These are phyloP conservation scores for Periparus ater DNA, from an alignment of 2,797 vertebrate species.

Conservation along the genomic window DNA sequence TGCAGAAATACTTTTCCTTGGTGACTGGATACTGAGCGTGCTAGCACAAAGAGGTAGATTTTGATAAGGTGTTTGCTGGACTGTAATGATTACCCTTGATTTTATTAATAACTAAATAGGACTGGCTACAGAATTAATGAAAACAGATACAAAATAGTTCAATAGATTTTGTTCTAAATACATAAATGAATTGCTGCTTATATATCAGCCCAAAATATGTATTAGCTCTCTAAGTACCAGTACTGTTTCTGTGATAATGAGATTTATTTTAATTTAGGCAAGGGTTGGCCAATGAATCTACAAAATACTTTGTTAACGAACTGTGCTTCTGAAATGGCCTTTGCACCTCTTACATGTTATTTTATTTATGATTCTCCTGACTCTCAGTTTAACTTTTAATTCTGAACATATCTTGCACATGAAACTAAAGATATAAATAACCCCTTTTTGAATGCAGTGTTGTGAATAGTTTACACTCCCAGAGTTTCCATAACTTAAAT, in stretches of 20 bases:
- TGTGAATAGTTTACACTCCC: neutral
- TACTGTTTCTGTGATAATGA: neutral
- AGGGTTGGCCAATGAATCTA: neutral
- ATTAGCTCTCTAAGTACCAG: neutral
- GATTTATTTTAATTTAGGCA: neutral
- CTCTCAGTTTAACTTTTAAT: neutral
- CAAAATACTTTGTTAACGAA: neutral
- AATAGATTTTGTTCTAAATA: neutral
- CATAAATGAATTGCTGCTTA: neutral
- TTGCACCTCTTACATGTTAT: neutral
- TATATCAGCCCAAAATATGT: neutral
- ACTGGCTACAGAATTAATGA: neutral
- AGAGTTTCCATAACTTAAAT: neutral
- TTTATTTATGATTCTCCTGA: neutral
- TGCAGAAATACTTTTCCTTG: neutral
- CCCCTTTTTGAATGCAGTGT: neutral
- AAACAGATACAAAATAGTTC: neutral
- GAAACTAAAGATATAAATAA: neutral
- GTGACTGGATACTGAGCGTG: no score
- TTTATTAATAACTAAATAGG: neutral
- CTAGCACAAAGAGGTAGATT: neutral
- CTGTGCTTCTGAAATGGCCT: neutral
- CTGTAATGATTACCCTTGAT: neutral
- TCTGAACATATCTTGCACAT: neutral
- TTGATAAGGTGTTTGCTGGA: neutral